Evolutionary conservation across 2,113 vertebrate species (phyloP).

Genomic region (Tiliqua scincoides): DNA sequence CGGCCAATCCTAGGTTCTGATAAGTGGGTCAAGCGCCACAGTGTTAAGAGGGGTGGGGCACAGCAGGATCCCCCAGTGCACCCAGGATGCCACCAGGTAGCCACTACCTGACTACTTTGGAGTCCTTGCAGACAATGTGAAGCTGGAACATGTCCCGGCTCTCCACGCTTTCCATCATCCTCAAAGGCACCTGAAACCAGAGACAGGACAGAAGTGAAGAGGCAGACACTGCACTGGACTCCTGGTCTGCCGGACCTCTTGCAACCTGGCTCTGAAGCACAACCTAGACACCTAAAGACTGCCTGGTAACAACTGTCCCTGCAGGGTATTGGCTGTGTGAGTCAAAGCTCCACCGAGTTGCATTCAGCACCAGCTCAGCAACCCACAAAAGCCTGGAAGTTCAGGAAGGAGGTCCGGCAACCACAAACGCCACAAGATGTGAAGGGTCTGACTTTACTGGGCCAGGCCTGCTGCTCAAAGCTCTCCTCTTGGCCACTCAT

Average conservation of each 20-base stretch:
- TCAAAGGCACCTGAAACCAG: constrained; percentile 90
- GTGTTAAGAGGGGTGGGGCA: too few species aligned
- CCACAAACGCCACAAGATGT: too few species aligned
- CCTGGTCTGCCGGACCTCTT: accelerated
- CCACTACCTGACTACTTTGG: constrained; percentile 94
- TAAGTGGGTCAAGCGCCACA: neutral
- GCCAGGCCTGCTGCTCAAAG: too few species aligned
- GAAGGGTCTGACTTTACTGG: too few species aligned
- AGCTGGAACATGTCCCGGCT: constrained; percentile 99
- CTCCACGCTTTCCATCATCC: constrained; percentile 96
- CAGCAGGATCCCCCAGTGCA: neutral
- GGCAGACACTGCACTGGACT: neutral
- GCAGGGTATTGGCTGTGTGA: neutral
- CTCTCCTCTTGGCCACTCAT: too few species aligned
- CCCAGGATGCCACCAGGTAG: accelerated
- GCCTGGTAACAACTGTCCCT: neutral
- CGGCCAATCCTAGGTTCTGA: neutral
- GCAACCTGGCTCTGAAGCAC: too few species aligned
- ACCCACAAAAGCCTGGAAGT: too few species aligned
- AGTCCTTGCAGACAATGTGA: constrained; percentile 99
- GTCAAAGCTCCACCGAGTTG: too few species aligned
- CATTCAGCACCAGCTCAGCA: too few species aligned
- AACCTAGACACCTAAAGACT: neutral
- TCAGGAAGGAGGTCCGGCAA: too few species aligned
- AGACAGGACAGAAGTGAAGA: neutral